A percentile compares a stretch with the other conserved stretches of the same genome.
Evolutionary conservation across 2,113 vertebrate species (phyloP).

Genomic region (Oryzias celebensis): DNA sequence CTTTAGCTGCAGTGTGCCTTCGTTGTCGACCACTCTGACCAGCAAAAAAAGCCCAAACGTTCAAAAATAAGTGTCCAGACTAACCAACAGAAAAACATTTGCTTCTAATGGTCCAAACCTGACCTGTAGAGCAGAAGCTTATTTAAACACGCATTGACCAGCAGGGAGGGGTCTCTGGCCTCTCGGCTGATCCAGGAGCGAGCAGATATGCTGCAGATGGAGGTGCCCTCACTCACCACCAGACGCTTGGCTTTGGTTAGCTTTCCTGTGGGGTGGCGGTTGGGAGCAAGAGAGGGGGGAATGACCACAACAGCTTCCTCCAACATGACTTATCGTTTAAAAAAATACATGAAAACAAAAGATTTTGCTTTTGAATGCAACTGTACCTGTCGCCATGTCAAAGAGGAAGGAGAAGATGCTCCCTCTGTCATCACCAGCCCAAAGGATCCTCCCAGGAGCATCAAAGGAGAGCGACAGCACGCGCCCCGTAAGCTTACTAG

Average conservation of each 20-base stretch:
- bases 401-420: constrained; percentile 94
- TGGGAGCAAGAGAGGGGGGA: neutral
- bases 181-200: constrained; percentile 94
- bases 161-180: constrained; percentile 89
- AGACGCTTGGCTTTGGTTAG: constrained; percentile 93
- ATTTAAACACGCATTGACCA: constrained; percentile 89
- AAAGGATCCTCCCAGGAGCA: constrained; percentile 88
- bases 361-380: neutral
- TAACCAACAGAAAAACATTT: too few relatives aligned
- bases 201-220: constrained; percentile 89
- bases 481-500: constrained; percentile 88
- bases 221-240: constrained; percentile 88
- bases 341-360: neutral
- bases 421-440: constrained; percentile 91
- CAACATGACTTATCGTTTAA: neutral
- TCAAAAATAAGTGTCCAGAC: neutral
- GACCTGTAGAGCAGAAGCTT: constrained; percentile 91
- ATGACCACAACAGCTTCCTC: constrained; percentile 23
- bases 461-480: constrained; percentile 92
- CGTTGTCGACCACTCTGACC: constrained; percentile 89
- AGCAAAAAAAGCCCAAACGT: neutral
- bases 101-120: constrained; percentile 5
- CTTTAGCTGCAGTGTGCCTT: constrained; percentile 88
- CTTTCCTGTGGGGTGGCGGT: constrained; percentile 76
- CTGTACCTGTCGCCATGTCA: constrained; percentile 89